These are phyloP conservation scores for Himalopsyche tibetana DNA, from an alignment of 2,888 invertebrate genomes.

Conservation along the genomic window DNA sequence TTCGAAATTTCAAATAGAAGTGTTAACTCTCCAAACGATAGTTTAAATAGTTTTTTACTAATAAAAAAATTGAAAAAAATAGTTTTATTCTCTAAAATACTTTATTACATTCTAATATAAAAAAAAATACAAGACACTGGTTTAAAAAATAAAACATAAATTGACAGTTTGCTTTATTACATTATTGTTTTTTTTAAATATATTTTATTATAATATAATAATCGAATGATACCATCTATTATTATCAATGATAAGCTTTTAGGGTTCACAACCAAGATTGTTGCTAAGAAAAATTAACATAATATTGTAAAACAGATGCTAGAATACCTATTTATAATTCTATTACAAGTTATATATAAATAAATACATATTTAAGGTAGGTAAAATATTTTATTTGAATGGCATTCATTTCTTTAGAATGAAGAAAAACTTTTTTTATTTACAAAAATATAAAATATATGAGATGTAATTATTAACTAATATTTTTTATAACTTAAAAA, in stretches of 20 bases:
- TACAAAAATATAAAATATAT: background rate
- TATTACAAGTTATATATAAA: background rate
- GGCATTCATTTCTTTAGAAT: constrained; percentile 28
- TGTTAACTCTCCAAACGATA: too few relatives aligned
- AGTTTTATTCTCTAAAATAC: background rate
- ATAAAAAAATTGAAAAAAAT: background rate
- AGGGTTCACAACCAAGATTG: constrained; percentile 4
- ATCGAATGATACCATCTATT: too few relatives aligned
- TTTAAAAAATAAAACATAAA: too few relatives aligned
- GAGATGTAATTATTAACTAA: too few relatives aligned
- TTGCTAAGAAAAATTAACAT: background rate
- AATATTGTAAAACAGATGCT: background rate
- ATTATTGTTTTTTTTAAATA: too few relatives aligned
- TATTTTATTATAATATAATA: too few relatives aligned
- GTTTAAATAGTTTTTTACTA: too few relatives aligned
- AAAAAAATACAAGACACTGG: too few relatives aligned
- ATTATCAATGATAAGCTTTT: too few relatives aligned
- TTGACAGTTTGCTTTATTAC: too few relatives aligned
- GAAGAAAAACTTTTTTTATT: background rate
- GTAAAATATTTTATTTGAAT: background rate
- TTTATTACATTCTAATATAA: background rate
- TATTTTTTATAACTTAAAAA: too few relatives aligned
- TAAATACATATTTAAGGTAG: background rate
- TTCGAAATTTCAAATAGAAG: too few relatives aligned
- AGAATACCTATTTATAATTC: background rate